Conservation (phyloP, 1,140 invertebrate species). For the Drosophila bocqueti region DNA sequence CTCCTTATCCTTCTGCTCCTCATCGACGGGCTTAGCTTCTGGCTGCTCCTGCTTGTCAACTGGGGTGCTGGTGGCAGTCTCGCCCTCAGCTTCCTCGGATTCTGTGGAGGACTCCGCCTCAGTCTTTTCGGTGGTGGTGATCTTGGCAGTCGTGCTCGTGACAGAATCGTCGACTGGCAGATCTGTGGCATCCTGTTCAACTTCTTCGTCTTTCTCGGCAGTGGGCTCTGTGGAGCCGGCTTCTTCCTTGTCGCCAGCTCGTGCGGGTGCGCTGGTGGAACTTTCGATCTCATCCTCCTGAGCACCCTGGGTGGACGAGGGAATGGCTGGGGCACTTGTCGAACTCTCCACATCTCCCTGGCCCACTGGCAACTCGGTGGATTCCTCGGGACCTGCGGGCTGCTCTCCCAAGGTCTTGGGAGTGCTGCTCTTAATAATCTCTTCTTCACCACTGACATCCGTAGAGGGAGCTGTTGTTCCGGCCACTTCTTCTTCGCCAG, state of each 20-base stretch:
- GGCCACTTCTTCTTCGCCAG: conserved; percentile 6
- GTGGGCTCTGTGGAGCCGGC: conserved; percentile 6
- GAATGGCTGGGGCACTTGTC: conserved; percentile 24
- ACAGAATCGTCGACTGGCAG: conserved; percentile 15
- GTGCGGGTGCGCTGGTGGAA: conserved; percentile 26
- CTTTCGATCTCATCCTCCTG: conserved; percentile 25
- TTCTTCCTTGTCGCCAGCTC: conserved; percentile 43
- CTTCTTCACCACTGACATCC: conserved; percentile 27
- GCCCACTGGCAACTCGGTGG: conserved; percentile 38
- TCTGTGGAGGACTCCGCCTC: conserved; percentile 52
- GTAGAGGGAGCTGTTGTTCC: conserved; percentile 25
- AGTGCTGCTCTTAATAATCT: conserved; percentile 54
- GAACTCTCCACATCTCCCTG: conserved; percentile 26
- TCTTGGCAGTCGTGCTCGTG: conserved; percentile 24
- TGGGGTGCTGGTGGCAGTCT: conserved; percentile 38
- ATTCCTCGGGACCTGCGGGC: conserved; percentile 22
- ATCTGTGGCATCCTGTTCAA: conserved; percentile 38
- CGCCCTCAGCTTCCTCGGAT: conserved; percentile 37
- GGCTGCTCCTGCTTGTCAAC: conserved; percentile 27
- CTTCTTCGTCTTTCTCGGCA: conserved; percentile 29
- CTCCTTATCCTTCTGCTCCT: conserved; percentile 32
- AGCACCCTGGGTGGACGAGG: conserved; percentile 45
- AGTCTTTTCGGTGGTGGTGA: conserved; percentile 45
- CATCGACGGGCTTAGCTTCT: conserved; percentile 10
- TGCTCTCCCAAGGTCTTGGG: conserved; percentile 44